phyloP scores from a whole-genome alignment of 2,113 vertebrate species.

The Callipepla californica region DNA sequence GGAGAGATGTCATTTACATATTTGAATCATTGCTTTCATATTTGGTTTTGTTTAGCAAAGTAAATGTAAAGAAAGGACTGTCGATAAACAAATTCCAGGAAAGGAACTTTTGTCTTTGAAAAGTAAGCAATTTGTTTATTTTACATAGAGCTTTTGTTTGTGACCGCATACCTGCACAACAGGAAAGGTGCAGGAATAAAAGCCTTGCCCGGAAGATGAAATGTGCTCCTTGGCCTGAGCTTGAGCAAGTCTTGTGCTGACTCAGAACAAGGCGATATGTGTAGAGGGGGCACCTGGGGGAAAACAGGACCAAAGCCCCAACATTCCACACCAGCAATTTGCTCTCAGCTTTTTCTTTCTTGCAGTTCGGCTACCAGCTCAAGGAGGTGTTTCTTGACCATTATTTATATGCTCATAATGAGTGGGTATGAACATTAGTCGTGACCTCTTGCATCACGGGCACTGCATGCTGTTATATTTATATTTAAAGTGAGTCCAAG shows the following conservation, averaged over 20 bases:
- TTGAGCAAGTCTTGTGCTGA: background rate
- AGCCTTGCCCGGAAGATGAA: background rate
- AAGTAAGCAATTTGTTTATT: background rate
- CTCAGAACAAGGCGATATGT: background rate
- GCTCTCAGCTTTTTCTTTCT: background rate
- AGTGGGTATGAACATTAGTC: conserved; percentile 16
- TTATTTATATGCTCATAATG: conserved; percentile 37
- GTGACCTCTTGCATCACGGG: conserved; percentile 27
- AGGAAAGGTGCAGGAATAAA: background rate
- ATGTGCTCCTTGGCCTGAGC: background rate
- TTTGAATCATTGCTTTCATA: background rate
- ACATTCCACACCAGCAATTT: background rate
- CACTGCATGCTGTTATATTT: background rate
- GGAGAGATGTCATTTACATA: background rate
- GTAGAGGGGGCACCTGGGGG: background rate
- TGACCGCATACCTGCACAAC: background rate
- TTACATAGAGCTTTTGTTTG: background rate
- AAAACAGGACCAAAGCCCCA: background rate
- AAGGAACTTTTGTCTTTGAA: background rate
- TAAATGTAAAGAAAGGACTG: background rate
- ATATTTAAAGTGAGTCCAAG: background rate
- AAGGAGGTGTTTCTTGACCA: background rate
- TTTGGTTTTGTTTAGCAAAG: background rate
- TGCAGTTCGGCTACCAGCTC: background rate
- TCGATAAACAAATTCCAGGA: background rate